phyloP scores from a whole-genome alignment of 2,888 invertebrate species.

The Acronicta aceris region DNA sequence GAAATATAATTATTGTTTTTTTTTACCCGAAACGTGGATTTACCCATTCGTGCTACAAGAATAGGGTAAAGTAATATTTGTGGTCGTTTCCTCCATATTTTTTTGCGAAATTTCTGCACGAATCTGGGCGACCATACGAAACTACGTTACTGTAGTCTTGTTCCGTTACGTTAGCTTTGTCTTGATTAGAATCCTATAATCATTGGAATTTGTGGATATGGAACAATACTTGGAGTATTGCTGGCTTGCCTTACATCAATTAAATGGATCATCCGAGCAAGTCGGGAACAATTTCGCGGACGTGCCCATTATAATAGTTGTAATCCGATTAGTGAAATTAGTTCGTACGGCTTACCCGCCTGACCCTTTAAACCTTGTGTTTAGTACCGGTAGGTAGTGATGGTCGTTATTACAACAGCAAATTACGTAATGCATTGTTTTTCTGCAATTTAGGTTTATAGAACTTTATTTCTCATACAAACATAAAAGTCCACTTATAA shows the following conservation, averaged over 20 bases:
- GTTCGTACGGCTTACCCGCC: conserved; percentile 62
- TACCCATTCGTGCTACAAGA: no score
- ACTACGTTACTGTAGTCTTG: background rate
- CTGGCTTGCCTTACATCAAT: conserved; percentile 64
- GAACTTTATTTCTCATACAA: no score
- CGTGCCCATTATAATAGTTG: conserved; percentile 70
- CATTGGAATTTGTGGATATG: conserved; percentile 4
- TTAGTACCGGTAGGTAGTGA: conserved; percentile 25
- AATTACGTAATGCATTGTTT: no score
- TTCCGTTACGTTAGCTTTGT: background rate
- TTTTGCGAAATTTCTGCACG: no score
- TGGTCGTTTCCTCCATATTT: no score
- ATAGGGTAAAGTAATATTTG: no score
- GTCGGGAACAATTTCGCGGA: conserved; percentile 69
- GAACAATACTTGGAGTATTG: conserved; percentile 18
- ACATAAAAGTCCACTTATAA: no score
- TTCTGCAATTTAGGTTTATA: no score
- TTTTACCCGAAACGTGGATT: no score
- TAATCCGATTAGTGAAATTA: conserved; percentile 79
- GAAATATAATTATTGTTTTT: no score
- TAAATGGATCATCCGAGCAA: conserved; percentile 68
- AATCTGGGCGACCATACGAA: background rate
- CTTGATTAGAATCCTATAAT: background rate
- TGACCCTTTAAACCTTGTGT: conserved; percentile 59
- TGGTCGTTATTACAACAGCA: no score